Conservation (phyloP, 2,113 vertebrate genomes). For the Sinocyclocheilus rhinocerous region DNA sequence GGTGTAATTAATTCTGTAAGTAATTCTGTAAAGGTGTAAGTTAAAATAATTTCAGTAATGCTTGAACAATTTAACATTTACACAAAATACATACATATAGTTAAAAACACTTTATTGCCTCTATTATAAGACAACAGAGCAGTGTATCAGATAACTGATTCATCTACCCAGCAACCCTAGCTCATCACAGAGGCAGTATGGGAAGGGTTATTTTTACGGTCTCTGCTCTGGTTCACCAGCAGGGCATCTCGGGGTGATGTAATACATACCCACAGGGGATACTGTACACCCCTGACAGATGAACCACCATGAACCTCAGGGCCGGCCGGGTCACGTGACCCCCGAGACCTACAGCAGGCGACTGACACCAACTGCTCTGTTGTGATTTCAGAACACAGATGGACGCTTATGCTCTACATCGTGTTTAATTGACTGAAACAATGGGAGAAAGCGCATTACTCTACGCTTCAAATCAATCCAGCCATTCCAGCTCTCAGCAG, state of each 20-base stretch:
- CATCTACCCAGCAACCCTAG: not conserved
- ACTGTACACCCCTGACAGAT: slow-evolving; percentile 56
- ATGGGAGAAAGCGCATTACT: slow-evolving; percentile 44
- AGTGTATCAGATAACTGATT: not conserved
- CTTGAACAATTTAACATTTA: not conserved
- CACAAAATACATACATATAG: not conserved
- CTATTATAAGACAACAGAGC: not conserved
- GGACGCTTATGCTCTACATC: slow-evolving; percentile 6
- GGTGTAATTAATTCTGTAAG: too few relatives aligned
- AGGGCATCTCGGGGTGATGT: slow-evolving; percentile 51
- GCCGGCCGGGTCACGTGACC: slow-evolving; percentile 28
- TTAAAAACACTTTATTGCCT: not conserved
- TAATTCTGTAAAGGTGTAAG: not conserved
- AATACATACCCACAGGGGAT: slow-evolving; percentile 49
- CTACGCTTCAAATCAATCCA: slow-evolving; percentile 67
- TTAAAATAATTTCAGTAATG: not conserved
- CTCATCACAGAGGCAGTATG: not conserved
- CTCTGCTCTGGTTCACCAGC: slow-evolving; percentile 41
- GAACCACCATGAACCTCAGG: slow-evolving; percentile 37
- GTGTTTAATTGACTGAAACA: slow-evolving; percentile 51
- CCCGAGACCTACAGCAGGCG: not conserved
- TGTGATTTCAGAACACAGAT: slow-evolving; percentile 38
- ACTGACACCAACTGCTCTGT: slow-evolving; percentile 39
- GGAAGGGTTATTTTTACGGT: slow-evolving; percentile 1
- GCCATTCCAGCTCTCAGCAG: slow-evolving; percentile 67